Conservation (phyloP, 2,888 invertebrate species). For the Synergus laeviventris region DNA sequence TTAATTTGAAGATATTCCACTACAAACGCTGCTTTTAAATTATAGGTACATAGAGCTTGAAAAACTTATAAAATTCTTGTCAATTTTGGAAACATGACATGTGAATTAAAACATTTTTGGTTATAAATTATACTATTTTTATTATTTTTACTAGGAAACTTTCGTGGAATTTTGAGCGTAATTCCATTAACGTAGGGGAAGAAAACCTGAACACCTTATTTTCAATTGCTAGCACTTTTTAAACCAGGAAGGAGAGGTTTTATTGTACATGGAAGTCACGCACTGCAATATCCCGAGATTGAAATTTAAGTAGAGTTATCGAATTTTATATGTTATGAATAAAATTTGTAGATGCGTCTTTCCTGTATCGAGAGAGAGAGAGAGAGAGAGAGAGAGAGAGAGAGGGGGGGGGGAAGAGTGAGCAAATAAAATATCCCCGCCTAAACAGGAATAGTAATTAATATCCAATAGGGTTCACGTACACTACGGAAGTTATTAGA, state of each 20-base stretch:
- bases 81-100: not conserved
- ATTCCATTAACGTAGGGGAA: constrained; percentile 11
- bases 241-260: constrained; percentile 8
- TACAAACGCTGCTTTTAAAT: too few relatives aligned
- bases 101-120: not conserved
- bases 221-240: constrained; percentile 24
- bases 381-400: too few relatives aligned
- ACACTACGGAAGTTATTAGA: constrained; percentile 2
- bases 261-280: not conserved
- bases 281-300: too few relatives aligned
- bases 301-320: not conserved
- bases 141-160: not conserved
- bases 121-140: not conserved
- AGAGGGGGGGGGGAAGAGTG: too few relatives aligned
- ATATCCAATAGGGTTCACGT: constrained; percentile 25
- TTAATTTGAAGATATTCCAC: too few relatives aligned
- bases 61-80: not conserved
- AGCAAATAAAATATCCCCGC: constrained; percentile 5
- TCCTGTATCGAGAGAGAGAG: too few relatives aligned
- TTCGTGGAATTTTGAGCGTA: constrained; percentile 9
- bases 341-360: not conserved
- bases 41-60: too few relatives aligned
- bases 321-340: not conserved
- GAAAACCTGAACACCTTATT: constrained; percentile 8
- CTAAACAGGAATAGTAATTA: constrained; percentile 13